Base-by-base conservation (phyloP, 2,797 vertebrate species). In the Arctocebus calabarensis region DNA sequence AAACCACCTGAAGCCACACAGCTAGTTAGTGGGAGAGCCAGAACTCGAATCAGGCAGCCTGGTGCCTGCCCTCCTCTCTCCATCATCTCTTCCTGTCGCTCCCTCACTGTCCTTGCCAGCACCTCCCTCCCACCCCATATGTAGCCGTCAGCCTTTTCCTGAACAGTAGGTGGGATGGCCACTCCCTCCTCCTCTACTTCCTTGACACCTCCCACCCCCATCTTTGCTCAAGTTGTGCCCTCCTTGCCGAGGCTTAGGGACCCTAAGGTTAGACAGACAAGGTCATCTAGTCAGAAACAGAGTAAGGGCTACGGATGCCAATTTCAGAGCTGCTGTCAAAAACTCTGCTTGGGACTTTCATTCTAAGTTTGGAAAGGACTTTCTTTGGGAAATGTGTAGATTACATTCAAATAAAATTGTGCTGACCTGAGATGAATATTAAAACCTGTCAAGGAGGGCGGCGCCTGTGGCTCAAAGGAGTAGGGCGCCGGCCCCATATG, bases 301-400 rank as follows among this genome's bases (percentile, higher is more conserved):
- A 29, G 25, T 6, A 3, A 9, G 9, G 6, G 13, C 3, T 0
- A 1, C 1, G 9, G 71, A 13, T 0, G 0, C 22, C 19, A 2
- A 2, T 12, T 4, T 45, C 57, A 27, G 71, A 82, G 68, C 68
- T 3, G 9, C 22, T 19, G 16, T 2, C 3, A 68, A 12, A 37
- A 25, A 32, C 3, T 37, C 45, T 1, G 20, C 23, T 2, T 10
- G 66, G 2, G 25, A 9, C 20, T 68, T 70, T 14, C 43, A 7
- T 1, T 45, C 29, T 37, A 25, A 8, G 12, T 32, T 20, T 55
- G 52, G 25, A 23, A 86, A 57, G 52, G 5, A 1, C 52, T 70
- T 66, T n/a, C 29, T 16, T 55, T 4, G 34, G 20, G 29, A 86
- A 70, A 32, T 2, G 0, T 17, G 1, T 13, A 0, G 14, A 37